phyloP scores from a whole-genome alignment of 2,797 vertebrate genomes.

The Ataeniobius toweri region DNA sequence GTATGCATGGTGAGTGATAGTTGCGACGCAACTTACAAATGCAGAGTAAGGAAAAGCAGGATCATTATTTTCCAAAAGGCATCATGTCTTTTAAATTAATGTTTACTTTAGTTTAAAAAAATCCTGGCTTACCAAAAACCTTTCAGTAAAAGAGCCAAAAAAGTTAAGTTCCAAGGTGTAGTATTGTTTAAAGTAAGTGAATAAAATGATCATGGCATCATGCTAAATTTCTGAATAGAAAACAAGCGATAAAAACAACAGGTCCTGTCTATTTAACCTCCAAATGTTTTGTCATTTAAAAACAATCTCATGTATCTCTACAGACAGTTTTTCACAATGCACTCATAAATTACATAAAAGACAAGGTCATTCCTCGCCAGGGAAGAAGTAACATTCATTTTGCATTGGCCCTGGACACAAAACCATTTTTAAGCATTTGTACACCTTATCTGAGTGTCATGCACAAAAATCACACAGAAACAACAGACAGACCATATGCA shows the following conservation, averaged over 20 bases:
- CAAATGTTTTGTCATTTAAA: conserved; percentile 12
- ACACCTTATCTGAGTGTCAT: neutral
- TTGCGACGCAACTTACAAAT: no score
- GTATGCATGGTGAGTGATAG: neutral
- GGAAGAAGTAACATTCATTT: conserved; percentile 16
- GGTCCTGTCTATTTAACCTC: neutral
- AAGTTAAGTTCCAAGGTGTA: neutral
- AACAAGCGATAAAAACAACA: neutral
- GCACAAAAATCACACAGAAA: conserved; percentile 2
- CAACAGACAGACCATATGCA: conserved; percentile 24
- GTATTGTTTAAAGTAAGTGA: neutral
- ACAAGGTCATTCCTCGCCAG: conserved; percentile 27
- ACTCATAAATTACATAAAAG: conserved; percentile 21
- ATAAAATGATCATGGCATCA: neutral
- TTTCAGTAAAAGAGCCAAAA: neutral
- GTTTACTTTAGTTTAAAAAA: neutral
- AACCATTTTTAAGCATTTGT: neutral
- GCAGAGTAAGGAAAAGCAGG: no score
- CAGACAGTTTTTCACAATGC: conserved; percentile 17
- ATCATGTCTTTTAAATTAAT: neutral
- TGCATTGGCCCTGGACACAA: conserved; percentile 12
- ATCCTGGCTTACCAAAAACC: neutral
- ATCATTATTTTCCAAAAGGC: neutral
- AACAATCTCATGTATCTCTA: neutral
- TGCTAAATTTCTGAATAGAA: neutral